Evolutionary conservation across 2,113 vertebrate genomes (phyloP).

Genomic region (Parus major): DNA sequence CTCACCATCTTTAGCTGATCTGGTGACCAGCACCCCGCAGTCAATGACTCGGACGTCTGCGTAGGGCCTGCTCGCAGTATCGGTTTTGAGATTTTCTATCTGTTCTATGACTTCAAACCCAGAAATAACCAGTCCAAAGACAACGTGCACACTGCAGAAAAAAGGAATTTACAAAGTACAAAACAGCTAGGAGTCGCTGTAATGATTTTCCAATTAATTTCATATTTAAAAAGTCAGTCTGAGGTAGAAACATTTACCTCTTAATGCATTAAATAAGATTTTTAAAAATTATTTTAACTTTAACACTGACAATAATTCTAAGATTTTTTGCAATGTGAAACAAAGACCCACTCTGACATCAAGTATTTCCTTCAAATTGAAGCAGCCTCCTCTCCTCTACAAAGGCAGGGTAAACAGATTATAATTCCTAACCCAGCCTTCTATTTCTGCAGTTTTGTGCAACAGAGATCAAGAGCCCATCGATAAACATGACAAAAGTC

Average conservation of each 20-base stretch:
- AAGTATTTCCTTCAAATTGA: not conserved
- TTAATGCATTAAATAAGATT: not conserved
- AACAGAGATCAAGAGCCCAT: not conserved
- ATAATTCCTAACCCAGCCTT: not conserved
- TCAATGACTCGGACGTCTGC: conserved; percentile 95
- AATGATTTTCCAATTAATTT: not conserved
- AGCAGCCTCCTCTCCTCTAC: not conserved
- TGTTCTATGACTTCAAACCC: conserved; percentile 97
- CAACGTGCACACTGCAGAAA: conserved; percentile 90
- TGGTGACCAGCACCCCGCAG: conserved; percentile 91
- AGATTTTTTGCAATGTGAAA: not conserved
- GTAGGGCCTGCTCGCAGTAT: conserved; percentile 93
- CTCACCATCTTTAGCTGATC: conserved; percentile 89
- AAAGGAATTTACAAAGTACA: not conserved
- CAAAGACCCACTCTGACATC: not conserved
- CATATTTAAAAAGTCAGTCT: not conserved
- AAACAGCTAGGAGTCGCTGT: not conserved
- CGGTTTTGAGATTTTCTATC: conserved; percentile 95
- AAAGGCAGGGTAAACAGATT: not conserved
- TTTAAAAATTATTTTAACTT: not conserved
- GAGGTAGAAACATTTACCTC: not conserved
- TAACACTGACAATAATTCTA: not conserved
- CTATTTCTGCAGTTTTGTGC: not conserved
- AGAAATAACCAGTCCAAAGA: conserved; percentile 95
- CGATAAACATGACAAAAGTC: not conserved